A percentile compares a stretch with the other conserved stretches of the same genome.
phyloP scores from a whole-genome alignment of 2,888 invertebrate species.

The Ophraella communa region DNA sequence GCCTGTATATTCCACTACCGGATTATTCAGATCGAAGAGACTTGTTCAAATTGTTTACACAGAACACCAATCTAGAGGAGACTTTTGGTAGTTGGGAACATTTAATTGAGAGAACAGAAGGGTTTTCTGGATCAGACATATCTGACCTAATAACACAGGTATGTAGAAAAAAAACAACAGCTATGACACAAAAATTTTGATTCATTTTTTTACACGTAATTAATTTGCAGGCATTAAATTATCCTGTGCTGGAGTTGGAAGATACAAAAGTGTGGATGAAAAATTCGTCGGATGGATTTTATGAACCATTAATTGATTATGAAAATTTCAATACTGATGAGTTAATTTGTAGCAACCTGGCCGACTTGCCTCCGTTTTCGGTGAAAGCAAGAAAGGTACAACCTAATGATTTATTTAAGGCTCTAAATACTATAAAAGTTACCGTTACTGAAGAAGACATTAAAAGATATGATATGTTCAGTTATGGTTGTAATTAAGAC shows the following conservation, averaged over 20 bases:
- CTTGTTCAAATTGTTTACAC: constrained; percentile 49
- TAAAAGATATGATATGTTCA: constrained; percentile 43
- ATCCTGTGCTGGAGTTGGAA: constrained; percentile 62
- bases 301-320: constrained; percentile 42
- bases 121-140: constrained; percentile 66
- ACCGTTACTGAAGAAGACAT: constrained; percentile 50
- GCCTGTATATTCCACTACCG: constrained; percentile 65
- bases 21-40: constrained; percentile 48
- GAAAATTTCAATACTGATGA: constrained; percentile 35
- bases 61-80: constrained; percentile 43
- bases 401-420: constrained; percentile 50
- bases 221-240: constrained; percentile 32
- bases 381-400: constrained; percentile 49
- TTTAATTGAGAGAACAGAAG: constrained; percentile 60
- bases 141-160: constrained; percentile 56
- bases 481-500: neutral
- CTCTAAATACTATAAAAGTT: constrained; percentile 44
- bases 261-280: constrained; percentile 57
- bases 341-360: constrained; percentile 40
- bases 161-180: neutral
- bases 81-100: constrained; percentile 34
- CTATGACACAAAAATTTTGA: no score
- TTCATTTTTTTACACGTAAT: no score
- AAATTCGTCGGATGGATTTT: constrained; percentile 45
- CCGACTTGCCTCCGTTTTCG: constrained; percentile 47